These are phyloP conservation scores for Nemurella pictetii DNA, from an alignment of 2,888 invertebrate species.

Conservation along the genomic window DNA sequence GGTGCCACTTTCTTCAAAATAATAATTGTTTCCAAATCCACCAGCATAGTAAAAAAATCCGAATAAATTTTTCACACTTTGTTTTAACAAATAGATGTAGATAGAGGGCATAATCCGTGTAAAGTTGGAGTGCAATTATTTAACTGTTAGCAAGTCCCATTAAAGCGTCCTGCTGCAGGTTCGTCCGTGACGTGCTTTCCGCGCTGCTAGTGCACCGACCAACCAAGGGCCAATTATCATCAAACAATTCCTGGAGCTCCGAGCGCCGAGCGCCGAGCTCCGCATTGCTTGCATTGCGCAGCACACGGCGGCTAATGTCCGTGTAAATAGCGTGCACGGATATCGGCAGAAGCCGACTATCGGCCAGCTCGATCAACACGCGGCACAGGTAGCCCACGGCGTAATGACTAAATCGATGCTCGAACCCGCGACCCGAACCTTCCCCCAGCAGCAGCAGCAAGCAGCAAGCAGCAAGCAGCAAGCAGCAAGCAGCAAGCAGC, in stretches of 20 bases:
- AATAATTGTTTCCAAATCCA: no score
- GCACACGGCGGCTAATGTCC: not conserved
- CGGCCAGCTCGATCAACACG: not conserved
- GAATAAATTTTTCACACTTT: no score
- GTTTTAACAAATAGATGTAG: not conserved
- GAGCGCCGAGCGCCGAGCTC: not conserved
- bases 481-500: not conserved
- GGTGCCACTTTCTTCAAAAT: not conserved
- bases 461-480: not conserved
- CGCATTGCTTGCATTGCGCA: no score
- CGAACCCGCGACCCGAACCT: not conserved
- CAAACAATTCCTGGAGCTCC: not conserved
- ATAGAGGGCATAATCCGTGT: not conserved
- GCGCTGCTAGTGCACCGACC: not conserved
- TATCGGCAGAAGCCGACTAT: not conserved
- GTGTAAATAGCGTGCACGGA: not conserved
- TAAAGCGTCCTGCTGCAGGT: not conserved
- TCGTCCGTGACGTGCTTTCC: not conserved
- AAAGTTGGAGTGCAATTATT: not conserved
- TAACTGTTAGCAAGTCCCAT: not conserved
- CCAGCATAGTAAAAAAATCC: no score
- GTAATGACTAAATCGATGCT: constrained; percentile 12
- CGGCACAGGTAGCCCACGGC: not conserved
- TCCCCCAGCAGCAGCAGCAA: not conserved
- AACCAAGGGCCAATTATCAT: not conserved